Percentiles rank a stretch among this genome's conserved stretches.
phyloP scores from a whole-genome alignment of 2,888 invertebrate species.

The Leptopilina myrica region DNA sequence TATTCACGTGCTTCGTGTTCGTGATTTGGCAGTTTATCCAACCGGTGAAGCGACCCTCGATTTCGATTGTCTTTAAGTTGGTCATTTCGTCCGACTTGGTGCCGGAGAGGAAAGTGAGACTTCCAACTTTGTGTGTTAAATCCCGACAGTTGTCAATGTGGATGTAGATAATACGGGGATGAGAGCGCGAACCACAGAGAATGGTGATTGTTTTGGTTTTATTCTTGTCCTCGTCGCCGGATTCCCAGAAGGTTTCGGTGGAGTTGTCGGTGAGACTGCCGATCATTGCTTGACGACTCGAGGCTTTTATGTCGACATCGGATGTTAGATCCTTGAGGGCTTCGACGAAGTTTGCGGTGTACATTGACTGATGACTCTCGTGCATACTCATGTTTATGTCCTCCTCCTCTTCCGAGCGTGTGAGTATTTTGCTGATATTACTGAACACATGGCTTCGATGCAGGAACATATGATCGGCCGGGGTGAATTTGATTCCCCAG shows the following conservation, averaged over 20 bases:
- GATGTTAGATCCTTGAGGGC: conserved; percentile 86
- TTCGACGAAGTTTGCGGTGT: conserved; percentile 80
- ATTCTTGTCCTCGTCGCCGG: conserved; percentile 96
- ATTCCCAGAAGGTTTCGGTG: conserved; percentile 99
- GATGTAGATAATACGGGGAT: conserved; percentile 87
- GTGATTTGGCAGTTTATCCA: conserved; percentile 93
- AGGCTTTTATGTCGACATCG: conserved; percentile 89
- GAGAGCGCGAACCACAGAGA: conserved; percentile 80
- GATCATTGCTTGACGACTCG: conserved; percentile 96
- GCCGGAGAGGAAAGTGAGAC: conserved; percentile 91
- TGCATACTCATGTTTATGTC: conserved; percentile 80
- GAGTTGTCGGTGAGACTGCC: conserved; percentile 94
- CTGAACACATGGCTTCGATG: conserved; percentile 96
- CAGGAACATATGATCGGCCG: conserved; percentile 93
- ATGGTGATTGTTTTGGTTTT: conserved; percentile 87
- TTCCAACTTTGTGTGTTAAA: conserved; percentile 93
- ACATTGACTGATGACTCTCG: conserved; percentile 79
- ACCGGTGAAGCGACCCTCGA: conserved; percentile 89
- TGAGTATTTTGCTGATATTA: conserved; percentile 96
- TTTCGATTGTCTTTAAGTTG: conserved; percentile 89
- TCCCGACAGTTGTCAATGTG: conserved; percentile 97
- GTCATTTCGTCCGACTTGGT: conserved; percentile 88
- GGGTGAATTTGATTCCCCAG: conserved; percentile 93
- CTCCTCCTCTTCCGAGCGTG: conserved; percentile 91
- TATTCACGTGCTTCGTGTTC: conserved; percentile 79